These are phyloP conservation scores for Echiichthys vipera DNA, from an alignment of 2,797 vertebrate genomes.

Conservation along the genomic window DNA sequence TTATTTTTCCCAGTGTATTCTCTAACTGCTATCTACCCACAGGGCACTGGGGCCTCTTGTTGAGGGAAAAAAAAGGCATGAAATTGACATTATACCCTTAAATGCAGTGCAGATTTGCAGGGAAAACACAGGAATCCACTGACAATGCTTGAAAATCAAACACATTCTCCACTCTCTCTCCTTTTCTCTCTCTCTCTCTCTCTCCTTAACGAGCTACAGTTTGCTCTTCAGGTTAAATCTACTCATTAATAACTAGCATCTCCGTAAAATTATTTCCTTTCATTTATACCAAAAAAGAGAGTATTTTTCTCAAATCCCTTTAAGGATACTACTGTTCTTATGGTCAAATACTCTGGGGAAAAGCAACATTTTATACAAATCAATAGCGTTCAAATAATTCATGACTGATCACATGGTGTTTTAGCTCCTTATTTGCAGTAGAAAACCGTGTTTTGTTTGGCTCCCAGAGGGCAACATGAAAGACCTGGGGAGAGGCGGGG, in stretches of 20 bases:
- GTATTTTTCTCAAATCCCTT: slow-evolving; percentile 36
- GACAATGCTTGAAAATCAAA: slow-evolving; percentile 75
- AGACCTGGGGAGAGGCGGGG: slow-evolving; percentile 69
- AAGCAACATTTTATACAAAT: slow-evolving; percentile 85
- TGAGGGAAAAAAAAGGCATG: slow-evolving; percentile 68
- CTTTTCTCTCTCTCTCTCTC: slow-evolving; percentile 17
- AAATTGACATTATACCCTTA: slow-evolving; percentile 84
- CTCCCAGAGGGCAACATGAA: slow-evolving; percentile 82
- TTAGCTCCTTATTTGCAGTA: slow-evolving; percentile 81
- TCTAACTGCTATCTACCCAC: slow-evolving; percentile 78
- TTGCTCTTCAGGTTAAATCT: slow-evolving; percentile 46
- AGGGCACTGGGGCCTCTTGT: slow-evolving; percentile 70
- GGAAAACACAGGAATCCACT: slow-evolving; percentile 78
- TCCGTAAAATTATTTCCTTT: slow-evolving; percentile 37
- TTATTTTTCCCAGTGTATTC: slow-evolving; percentile 74
- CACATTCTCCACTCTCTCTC: slow-evolving; percentile 29
- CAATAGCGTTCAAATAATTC: slow-evolving; percentile 85
- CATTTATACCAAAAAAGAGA: slow-evolving; percentile 1
- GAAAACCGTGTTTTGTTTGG: slow-evolving; percentile 79
- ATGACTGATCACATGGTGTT: slow-evolving; percentile 86
- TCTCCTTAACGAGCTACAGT: slow-evolving; percentile 42
- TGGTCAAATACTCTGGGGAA: slow-evolving; percentile 77
- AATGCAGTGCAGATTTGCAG: slow-evolving; percentile 74
- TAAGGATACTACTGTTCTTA: slow-evolving; percentile 71
- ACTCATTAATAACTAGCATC: slow-evolving; percentile 52